These are phyloP conservation scores for Bucorvus abyssinicus DNA, from an alignment of 2,797 vertebrate genomes.

Conservation along the genomic window DNA sequence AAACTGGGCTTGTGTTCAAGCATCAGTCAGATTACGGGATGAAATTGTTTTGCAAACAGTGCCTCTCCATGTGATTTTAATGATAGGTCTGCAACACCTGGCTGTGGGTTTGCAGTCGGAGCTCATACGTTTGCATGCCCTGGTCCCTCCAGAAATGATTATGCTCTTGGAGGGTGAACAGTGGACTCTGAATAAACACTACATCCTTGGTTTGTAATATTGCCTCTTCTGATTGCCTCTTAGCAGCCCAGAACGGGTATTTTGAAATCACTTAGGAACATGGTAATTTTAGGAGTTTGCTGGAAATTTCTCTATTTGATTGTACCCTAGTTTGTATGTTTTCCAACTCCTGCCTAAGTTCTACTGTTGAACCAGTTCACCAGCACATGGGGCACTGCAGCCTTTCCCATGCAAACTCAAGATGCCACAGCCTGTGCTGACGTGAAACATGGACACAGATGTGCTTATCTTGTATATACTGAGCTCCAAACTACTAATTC, in stretches of 20 bases:
- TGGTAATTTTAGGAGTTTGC: background rate
- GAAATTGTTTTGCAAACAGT: conserved; percentile 24
- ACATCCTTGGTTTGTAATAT: rapidly evolving
- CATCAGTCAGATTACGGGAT: background rate
- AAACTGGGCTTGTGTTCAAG: background rate
- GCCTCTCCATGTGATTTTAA: background rate
- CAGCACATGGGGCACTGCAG: background rate
- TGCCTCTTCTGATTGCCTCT: background rate
- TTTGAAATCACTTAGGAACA: background rate
- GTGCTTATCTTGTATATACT: background rate
- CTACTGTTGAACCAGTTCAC: background rate
- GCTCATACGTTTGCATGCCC: background rate
- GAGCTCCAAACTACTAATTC: background rate
- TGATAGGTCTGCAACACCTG: background rate
- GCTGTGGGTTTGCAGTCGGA: background rate
- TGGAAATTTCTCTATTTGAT: background rate
- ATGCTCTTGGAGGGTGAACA: background rate
- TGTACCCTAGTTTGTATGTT: background rate
- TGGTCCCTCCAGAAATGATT: background rate
- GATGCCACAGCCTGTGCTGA: background rate
- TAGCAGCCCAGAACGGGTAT: background rate
- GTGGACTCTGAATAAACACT: background rate
- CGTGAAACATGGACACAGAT: background rate
- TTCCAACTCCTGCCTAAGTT: background rate
- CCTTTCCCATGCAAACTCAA: background rate